Base-by-base conservation (phyloP, 2,888 invertebrate species). In the Cordilura impudica region DNA sequence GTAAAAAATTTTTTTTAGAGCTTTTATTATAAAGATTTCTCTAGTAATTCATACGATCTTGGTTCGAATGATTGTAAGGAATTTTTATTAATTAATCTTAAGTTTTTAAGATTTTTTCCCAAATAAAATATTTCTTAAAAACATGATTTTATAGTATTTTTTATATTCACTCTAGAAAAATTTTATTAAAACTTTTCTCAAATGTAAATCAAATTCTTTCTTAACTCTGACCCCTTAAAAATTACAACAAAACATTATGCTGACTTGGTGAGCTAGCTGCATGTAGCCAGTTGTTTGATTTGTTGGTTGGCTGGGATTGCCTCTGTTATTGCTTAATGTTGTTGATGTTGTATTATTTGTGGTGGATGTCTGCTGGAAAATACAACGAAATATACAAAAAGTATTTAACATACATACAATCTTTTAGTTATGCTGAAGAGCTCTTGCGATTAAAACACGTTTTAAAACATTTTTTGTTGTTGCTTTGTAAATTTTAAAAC, bases 361-460 rank as follows among this genome's bases (percentile, higher is more conserved):
- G 35, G 35, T 39, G 12, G 35, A 39, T 39, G 35, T n/a, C 35
- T 10, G 35, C 35, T 39, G 35, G 35, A 39, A 39, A 39, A 39
- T n/a, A 49, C 19, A 43, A 49, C 21, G 12, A 49, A 19, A 21
- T 43, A 43, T 35, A 35, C 35, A 21, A 21, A 49, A 21, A 14
- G 10, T 75, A 35, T 75, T 56, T 29, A 14, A 21, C 45, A 21
- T 63, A 63, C 69, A n/a, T 47, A 8, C 63, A 47, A 70, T 70
- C 56, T 69, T 76, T 76, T 70, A 76, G 75, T 75, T 63, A 76
- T 70, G 75, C 85, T 88, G 84, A 85, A 86, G 85, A 86, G 86
- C 88, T 89, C 89, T 85, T 84, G 84, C 83, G 84, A 87, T 85
- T 86, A 88, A 86, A 86, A 88, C 87, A 87, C 87, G 85, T 81